Evolutionary conservation across 30 jellyfish, hydroid and myxozoan species (phyloP).

Genomic region (Euphysa ruthae): DNA sequence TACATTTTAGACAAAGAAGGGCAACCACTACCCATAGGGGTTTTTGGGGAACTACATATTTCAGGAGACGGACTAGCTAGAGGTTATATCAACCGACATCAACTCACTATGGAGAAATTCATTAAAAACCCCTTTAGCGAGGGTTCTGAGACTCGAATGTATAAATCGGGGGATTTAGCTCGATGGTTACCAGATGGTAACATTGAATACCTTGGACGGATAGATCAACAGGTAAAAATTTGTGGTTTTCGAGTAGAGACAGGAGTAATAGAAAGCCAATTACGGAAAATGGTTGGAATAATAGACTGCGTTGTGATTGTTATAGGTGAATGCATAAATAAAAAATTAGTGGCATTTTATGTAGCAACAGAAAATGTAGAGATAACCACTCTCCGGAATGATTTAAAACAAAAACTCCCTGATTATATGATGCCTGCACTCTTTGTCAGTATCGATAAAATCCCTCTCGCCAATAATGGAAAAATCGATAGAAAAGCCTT

Average conservation of each 20-base stretch:
- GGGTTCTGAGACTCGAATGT: neutral
- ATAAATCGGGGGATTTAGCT: neutral
- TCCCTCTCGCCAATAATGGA: neutral
- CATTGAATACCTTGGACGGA: neutral
- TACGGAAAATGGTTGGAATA: neutral
- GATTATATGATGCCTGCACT: neutral
- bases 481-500: neutral
- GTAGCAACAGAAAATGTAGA: no score
- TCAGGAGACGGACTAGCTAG: neutral
- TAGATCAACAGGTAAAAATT: neutral
- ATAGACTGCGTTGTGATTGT: neutral
- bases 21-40: neutral
- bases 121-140: no score
- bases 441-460: neutral
- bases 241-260: neutral
- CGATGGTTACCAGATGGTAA: neutral
- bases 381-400: no score
- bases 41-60: neutral
- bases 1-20: neutral
- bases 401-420: neutral
- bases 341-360: no score
- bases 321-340: no score
- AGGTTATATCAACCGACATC: neutral
- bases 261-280: neutral
- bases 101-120: neutral